These are phyloP conservation scores for Myotis myotis DNA, from an alignment of 2,797 vertebrate genomes.

Conservation along the genomic window DNA sequence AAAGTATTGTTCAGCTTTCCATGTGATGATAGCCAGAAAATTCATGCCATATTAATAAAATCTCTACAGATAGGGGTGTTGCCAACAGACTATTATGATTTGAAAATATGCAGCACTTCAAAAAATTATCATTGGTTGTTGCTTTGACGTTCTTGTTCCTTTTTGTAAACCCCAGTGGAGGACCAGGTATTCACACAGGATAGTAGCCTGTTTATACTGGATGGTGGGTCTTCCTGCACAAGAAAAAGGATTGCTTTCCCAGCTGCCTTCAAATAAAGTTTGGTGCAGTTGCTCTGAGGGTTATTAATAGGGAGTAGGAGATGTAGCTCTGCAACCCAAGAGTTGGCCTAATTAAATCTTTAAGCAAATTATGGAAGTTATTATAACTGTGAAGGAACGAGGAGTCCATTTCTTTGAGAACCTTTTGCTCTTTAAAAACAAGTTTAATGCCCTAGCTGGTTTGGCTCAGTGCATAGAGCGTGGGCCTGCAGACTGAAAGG, in stretches of 20 bases:
- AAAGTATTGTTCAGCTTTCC: not conserved
- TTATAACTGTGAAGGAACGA: not conserved
- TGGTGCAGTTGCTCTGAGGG: not conserved
- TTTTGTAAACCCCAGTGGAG: not conserved
- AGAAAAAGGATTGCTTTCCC: not conserved
- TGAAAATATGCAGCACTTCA: constrained; percentile 44
- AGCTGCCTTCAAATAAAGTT: not conserved
- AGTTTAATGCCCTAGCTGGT: not conserved
- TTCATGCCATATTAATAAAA: constrained; percentile 31
- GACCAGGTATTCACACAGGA: not conserved
- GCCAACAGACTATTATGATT: not conserved
- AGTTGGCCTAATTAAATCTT: constrained; percentile 26
- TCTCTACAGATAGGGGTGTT: constrained; percentile 1
- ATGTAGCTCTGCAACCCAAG: not conserved
- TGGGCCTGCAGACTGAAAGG: too few relatives aligned
- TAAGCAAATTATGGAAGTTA: not conserved
- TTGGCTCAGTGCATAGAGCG: too few relatives aligned
- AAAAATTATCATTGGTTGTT: constrained; percentile 21
- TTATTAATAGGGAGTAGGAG: not conserved
- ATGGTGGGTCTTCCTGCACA: not conserved
- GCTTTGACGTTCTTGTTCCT: constrained; percentile 46
- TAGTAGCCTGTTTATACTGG: constrained; percentile 10
- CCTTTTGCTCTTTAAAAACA: not conserved
- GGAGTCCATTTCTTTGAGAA: not conserved
- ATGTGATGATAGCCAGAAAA: not conserved